Evolutionary conservation across 2,888 invertebrate genomes (phyloP).

Genomic region (Onchidella celtica): DNA sequence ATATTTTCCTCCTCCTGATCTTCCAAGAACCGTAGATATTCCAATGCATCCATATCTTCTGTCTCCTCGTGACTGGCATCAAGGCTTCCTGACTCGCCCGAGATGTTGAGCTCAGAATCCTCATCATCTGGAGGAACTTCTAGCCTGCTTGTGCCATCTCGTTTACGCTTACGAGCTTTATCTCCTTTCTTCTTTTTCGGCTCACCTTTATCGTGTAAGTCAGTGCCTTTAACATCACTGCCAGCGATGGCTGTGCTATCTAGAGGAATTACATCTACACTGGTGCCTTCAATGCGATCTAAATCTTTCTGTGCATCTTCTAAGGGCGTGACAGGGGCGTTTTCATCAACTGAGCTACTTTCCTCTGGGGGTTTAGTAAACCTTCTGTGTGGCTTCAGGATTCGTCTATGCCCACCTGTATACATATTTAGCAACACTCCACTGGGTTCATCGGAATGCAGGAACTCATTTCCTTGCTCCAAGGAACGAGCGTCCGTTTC

Average conservation of each 20-base stretch:
- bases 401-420: conserved; percentile 24
- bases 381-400: conserved; percentile 33
- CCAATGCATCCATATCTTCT: not conserved
- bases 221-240: too few relatives aligned
- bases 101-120: not conserved
- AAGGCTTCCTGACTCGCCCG: not conserved
- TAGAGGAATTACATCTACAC: too few relatives aligned
- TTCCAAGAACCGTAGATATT: not conserved
- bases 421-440: conserved; percentile 26
- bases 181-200: not conserved
- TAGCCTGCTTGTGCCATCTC: not conserved
- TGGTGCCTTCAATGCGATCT: not conserved
- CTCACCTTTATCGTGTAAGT: not conserved
- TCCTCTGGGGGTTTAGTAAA: conserved; percentile 11
- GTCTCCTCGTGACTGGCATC: conserved; percentile 7
- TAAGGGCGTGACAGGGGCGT: too few relatives aligned
- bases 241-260: too few relatives aligned
- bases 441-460: conserved; percentile 29
- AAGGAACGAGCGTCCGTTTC: not conserved
- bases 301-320: not conserved
- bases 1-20: not conserved
- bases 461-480: not conserved
- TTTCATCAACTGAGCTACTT: too few relatives aligned
- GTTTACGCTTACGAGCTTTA: conserved; percentile 17
- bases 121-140: not conserved